A percentile compares a stretch with the other conserved stretches of the same genome.
Conservation (phyloP, 2,113 vertebrate genomes). For the Orthochromis malagaraziensis region DNA sequence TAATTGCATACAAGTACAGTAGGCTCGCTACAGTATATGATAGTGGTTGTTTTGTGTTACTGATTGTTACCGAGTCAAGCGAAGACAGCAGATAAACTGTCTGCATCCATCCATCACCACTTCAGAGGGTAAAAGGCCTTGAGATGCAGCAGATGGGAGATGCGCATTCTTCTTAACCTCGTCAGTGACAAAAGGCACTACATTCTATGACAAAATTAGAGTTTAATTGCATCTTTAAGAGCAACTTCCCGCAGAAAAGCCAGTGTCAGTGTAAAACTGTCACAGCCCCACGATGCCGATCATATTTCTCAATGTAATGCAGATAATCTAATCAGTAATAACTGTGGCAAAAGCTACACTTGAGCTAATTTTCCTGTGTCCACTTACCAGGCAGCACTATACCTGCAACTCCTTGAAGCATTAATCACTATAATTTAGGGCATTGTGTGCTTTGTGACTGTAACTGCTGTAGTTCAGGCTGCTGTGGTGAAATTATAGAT, state of each 20-base stretch:
- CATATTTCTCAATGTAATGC: background rate
- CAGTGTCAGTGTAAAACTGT: background rate
- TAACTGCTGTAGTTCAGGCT: background rate
- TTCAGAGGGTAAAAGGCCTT: conserved; percentile 10
- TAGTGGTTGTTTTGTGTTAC: background rate
- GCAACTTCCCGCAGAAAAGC: background rate
- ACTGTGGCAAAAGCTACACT: conserved; percentile 16
- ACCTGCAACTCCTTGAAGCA: conserved; percentile 1
- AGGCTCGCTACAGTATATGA: background rate
- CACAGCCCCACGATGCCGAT: background rate
- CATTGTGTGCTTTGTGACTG: conserved; percentile 17
- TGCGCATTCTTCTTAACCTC: background rate
- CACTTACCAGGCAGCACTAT: background rate
- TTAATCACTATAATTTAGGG: conserved; percentile 44
- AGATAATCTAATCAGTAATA: background rate
- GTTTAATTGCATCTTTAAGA: background rate
- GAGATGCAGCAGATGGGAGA: background rate
- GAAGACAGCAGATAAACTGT: conserved; percentile 2
- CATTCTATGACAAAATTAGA: background rate
- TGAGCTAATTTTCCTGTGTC: background rate
- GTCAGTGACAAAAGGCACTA: background rate
- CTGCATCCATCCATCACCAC: conserved; percentile 32
- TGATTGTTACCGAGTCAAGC: background rate
- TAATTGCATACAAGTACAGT: background rate
- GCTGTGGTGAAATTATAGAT: conserved; percentile 10